Evolutionary conservation across 1,140 invertebrate species (phyloP).

Genomic region (Neuroterus valhalla): DNA sequence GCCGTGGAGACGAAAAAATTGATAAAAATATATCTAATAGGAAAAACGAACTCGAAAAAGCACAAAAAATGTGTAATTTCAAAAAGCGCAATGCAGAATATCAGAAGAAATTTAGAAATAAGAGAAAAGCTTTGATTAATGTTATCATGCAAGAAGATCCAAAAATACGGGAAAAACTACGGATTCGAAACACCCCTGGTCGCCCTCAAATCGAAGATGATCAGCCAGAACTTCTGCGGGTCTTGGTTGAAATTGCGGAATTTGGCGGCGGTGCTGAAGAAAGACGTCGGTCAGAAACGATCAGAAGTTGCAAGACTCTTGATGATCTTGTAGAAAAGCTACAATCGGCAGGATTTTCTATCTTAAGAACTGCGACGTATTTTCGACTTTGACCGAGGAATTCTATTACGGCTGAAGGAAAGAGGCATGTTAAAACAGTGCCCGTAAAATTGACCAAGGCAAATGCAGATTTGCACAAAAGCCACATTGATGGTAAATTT

Average conservation of each 20-base stretch:
- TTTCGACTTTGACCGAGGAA: constrained; percentile 39
- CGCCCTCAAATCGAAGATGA: constrained; percentile 39
- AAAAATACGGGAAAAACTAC: background rate
- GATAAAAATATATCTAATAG: background rate
- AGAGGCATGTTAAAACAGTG: constrained; percentile 32
- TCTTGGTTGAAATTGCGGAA: constrained; percentile 42
- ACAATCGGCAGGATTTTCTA: constrained; percentile 29
- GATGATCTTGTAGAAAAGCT: constrained; percentile 37
- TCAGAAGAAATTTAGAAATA: background rate
- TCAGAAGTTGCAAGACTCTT: constrained; percentile 41
- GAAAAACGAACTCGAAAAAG: background rate
- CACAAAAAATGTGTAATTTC: background rate
- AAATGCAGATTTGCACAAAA: background rate
- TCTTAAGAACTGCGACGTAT: constrained; percentile 34
- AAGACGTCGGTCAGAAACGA: constrained; percentile 37
- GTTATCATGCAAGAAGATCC: background rate
- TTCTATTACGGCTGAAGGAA: constrained; percentile 29
- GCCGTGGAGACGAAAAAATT: background rate
- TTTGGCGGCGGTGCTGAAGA: constrained; percentile 44
- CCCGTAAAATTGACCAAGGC: constrained; percentile 24
- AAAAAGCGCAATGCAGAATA: constrained; percentile 6
- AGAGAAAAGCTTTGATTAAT: background rate
- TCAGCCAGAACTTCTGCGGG: constrained; percentile 37
- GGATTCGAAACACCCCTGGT: constrained; percentile 12
- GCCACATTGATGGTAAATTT: background rate